A percentile compares a stretch with the other conserved stretches of the same genome.
These are phyloP conservation scores for Helicoverpa armigera DNA, from an alignment of 1,140 invertebrate genomes.

Conservation along the genomic window DNA sequence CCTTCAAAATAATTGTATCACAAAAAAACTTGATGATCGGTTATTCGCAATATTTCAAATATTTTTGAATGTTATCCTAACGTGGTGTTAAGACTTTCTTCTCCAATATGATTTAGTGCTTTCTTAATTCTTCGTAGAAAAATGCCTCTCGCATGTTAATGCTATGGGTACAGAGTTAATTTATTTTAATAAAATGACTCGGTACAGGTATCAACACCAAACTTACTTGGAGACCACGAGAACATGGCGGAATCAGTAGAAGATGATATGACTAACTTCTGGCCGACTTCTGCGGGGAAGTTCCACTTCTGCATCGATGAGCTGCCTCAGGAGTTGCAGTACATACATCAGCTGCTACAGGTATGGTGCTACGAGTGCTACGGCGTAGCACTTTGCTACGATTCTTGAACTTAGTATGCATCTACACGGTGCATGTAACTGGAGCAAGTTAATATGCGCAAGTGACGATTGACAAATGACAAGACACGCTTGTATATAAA, in stretches of 20 bases:
- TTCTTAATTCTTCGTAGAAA: too few relatives aligned
- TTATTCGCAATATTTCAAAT: too few relatives aligned
- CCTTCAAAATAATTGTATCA: too few relatives aligned
- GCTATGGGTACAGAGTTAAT: neutral
- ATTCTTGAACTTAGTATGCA: neutral
- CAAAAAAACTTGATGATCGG: too few relatives aligned
- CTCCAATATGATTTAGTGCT: too few relatives aligned
- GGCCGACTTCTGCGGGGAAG: slow-evolving; percentile 96
- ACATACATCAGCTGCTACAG: slow-evolving; percentile 96
- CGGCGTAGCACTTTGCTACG: neutral
- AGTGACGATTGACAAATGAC: too few relatives aligned
- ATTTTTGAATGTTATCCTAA: too few relatives aligned
- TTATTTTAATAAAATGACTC: neutral
- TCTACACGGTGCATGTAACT: too few relatives aligned
- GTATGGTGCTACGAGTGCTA: slow-evolving; percentile 82
- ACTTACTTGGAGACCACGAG: slow-evolving; percentile 90
- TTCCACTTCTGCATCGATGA: slow-evolving; percentile 97
- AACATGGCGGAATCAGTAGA: slow-evolving; percentile 89
- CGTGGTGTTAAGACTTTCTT: too few relatives aligned
- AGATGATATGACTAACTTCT: slow-evolving; percentile 93
- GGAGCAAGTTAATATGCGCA: too few relatives aligned
- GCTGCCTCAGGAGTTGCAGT: slow-evolving; percentile 96
- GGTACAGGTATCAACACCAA: slow-evolving; percentile 89
- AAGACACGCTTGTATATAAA: too few relatives aligned
- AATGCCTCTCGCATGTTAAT: too few relatives aligned